Evolutionary conservation across 2,888 invertebrate genomes (phyloP).

Genomic region (Euphydryas editha): DNA sequence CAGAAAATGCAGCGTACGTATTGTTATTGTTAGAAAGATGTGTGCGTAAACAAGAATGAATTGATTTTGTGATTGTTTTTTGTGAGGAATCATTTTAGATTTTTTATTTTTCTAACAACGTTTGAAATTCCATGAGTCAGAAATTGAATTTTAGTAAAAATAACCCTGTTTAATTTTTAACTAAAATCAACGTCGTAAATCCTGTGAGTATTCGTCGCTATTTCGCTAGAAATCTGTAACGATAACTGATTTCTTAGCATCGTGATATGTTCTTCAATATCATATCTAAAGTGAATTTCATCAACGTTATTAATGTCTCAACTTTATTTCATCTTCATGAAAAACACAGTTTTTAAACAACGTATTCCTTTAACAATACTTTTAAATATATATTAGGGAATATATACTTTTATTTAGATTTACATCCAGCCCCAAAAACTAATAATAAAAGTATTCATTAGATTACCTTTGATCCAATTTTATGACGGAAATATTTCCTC

Average conservation of each 20-base stretch:
- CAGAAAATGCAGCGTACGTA: constrained; percentile 38
- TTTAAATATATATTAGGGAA: too few relatives aligned
- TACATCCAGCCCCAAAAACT: neutral
- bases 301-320: too few relatives aligned
- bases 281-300: too few relatives aligned
- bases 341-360: neutral
- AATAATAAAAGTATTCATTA: constrained; percentile 11
- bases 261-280: too few relatives aligned
- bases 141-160: too few relatives aligned
- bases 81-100: neutral
- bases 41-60: constrained; percentile 30
- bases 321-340: too few relatives aligned
- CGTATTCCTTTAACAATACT: neutral
- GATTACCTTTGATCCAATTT: constrained; percentile 27
- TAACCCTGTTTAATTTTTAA: too few relatives aligned
- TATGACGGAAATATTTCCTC: constrained; percentile 36
- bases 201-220: too few relatives aligned
- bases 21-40: constrained; percentile 32
- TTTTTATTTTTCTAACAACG: neutral
- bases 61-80: constrained; percentile 34
- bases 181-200: too few relatives aligned
- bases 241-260: too few relatives aligned
- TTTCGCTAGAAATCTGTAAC: too few relatives aligned
- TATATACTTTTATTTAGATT: neutral
- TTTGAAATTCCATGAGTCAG: neutral